Percentiles rank a stretch among this genome's conserved stretches.
Evolutionary conservation across 2,888 invertebrate genomes (phyloP).

Genomic region (Drosophila limbata): DNA sequence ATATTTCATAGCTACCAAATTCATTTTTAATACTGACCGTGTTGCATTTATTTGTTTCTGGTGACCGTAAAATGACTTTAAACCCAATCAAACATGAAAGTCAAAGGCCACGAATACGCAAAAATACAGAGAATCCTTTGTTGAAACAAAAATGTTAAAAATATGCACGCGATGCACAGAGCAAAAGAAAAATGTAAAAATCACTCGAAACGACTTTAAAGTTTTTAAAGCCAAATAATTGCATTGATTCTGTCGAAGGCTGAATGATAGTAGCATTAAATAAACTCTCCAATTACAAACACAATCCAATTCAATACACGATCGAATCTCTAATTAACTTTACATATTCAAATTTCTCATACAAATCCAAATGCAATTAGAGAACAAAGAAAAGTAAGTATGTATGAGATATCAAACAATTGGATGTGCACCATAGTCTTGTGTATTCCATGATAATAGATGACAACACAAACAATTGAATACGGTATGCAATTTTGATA

Average conservation of each 20-base stretch:
- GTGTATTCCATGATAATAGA: background rate
- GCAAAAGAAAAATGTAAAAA: background rate
- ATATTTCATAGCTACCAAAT: constrained; percentile 39
- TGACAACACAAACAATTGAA: background rate
- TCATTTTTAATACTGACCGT: constrained; percentile 7
- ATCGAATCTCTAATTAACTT: background rate
- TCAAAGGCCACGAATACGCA: background rate
- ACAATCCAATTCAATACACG: background rate
- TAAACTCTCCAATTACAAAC: background rate
- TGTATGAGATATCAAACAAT: background rate
- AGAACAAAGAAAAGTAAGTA: background rate
- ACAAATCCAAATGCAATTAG: background rate
- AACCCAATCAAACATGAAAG: constrained; percentile 8
- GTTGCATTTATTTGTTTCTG: background rate
- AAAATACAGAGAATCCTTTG: constrained; percentile 8
- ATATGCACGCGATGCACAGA: background rate
- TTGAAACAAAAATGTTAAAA: background rate
- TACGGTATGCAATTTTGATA: background rate
- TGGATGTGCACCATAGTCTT: background rate
- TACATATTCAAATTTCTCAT: background rate
- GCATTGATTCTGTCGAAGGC: background rate
- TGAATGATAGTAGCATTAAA: background rate
- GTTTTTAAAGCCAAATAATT: background rate
- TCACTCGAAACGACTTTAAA: background rate
- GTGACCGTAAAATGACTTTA: constrained; percentile 4